These are phyloP conservation scores for Orycteropus afer DNA, from an alignment of 2,113 vertebrate genomes.

Conservation along the genomic window DNA sequence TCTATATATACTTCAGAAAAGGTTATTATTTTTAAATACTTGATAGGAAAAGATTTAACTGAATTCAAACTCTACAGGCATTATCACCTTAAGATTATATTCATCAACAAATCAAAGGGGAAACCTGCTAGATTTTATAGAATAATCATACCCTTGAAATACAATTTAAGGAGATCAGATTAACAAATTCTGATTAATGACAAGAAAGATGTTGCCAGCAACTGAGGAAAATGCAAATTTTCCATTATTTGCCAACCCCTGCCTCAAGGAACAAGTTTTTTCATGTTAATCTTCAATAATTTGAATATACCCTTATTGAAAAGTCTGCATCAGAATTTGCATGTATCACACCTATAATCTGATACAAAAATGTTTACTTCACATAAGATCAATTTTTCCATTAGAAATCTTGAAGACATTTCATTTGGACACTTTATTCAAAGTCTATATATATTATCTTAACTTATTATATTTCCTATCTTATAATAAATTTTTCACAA, in stretches of 20 bases:
- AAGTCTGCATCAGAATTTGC: neutral
- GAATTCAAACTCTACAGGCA: neutral
- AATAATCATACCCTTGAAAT: neutral
- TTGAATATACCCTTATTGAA: neutral
- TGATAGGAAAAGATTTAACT: constrained; percentile 13
- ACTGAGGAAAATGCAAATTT: neutral
- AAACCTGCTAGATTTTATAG: neutral
- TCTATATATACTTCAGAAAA: neutral
- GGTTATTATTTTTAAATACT: constrained; percentile 20
- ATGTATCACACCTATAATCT: neutral
- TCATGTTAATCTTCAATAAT: neutral
- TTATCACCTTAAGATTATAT: neutral
- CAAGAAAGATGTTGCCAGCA: neutral
- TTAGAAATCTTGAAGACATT: neutral
- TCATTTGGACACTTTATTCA: neutral
- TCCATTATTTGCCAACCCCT: neutral
- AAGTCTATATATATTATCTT: neutral
- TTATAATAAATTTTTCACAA: neutral
- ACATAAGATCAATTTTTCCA: neutral
- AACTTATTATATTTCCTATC: neutral
- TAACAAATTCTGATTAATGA: constrained; percentile 8
- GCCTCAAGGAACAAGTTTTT: neutral
- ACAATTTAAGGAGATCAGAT: neutral
- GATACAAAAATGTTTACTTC: neutral
- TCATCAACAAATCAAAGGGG: neutral